Evolutionary conservation across 2,113 vertebrate genomes (phyloP), one percentile per base, ranked within the genome.

Genomic region (Heterotis niloticus): DNA sequence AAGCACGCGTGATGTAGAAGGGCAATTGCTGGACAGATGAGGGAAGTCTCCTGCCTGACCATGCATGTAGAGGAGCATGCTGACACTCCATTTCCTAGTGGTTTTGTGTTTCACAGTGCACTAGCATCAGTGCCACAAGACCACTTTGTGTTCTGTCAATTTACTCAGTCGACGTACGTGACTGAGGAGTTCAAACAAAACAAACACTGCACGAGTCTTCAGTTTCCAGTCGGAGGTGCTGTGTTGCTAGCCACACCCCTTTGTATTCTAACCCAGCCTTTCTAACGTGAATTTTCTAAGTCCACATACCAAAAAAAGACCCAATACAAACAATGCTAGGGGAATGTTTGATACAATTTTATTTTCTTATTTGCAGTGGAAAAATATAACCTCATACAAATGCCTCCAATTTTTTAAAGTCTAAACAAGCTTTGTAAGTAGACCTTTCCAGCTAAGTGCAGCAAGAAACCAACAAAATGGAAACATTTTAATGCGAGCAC

Each of bases 301-400:
- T 64, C 51, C 23, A 12, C 56, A 18, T 20, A 26, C 60, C 79
- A 78, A 74, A 78, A 44, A 86, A 88, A 90, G 83, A 88, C 79
- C 84, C 91, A 93, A 90, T 88, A 92, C 88, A 92, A 92, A 90
- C 90, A 92, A 85, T 88, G 88, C 90, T 88, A 88, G 91, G 95
- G 90, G 93, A 96, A 96, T 93, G 94, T 97, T 94, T 95, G 92
- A 96, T 90, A 96, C 92, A 88, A 91, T 92, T 96, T 96, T 95
- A 95, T 94, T 95, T 88, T 88, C 89, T 94, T 96, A 91, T 95
- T 92, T 94, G 93, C 92, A 96, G 94, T 98, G 96, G 95, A 98
- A 98, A 98, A 98, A 97, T 96, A 98, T 82, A 97, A 96, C 94
- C 94, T 95, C 92, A 92, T 94, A 95, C 94, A 96, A 96, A 96